Evolutionary conservation across 2,888 invertebrate species (phyloP), one percentile per base, ranked within the genome.

Genomic region (Chromoteleia sp.): DNA sequence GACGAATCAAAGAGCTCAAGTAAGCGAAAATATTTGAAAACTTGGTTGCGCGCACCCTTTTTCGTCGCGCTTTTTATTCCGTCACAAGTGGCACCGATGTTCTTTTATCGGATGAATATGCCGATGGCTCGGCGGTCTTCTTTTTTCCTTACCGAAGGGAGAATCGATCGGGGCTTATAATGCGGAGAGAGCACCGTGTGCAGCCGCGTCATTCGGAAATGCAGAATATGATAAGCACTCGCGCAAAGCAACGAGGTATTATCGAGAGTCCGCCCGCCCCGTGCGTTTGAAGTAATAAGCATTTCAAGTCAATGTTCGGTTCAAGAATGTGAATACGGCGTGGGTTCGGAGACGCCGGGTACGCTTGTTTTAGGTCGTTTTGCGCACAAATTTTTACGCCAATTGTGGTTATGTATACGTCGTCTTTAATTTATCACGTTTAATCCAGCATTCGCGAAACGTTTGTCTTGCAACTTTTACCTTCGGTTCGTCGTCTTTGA

Each of bases 1-100:
- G 63, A 36, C 63, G 58, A 68, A 68, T 68, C 68, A 68, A 76
- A 76, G 76, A 43, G 61, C 76, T 76, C 76, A 76, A 76, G 68
- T 76, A 76, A 68, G 76, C 76, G 76, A 68, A 76, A 68, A 76
- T 76, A 76, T 76, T 76, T 48, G 52, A 76, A 76, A 76, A 67
- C 67, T 68, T 59, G 50, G 21, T 29, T 39, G 33, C 15, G 74
- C 58, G 25, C 29, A 30, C 45, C 25, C 59, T 52, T 68, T 68
- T 68, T 39, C 59, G 25, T 58, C 19, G 36, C 36, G 30, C 15
- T 70, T 71, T 78, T 65, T 78, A 65, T 67, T 48, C 43, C 50
- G 21, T 29, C 56, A 29, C 70, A 71, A 78, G 70, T 71, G 78
- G 30, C 63, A 33, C 25, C 58, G 71, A 63, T 71, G 78, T 61